Base-by-base conservation (phyloP, 2,113 vertebrate genomes). In the Aptenodytes forsteri region DNA sequence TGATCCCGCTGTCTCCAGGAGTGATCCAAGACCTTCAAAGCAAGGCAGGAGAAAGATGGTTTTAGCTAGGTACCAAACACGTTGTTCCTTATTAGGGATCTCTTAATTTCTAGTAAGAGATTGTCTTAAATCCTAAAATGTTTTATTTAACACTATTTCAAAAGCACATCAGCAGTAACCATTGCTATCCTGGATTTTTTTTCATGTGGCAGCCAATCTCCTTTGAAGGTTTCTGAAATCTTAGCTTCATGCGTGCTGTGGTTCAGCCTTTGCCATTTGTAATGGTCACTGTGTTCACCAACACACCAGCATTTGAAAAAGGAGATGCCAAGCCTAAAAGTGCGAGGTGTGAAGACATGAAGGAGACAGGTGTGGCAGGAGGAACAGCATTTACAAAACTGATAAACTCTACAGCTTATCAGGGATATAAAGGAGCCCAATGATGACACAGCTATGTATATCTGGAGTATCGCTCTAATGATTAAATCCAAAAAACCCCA, bases 301-400 rank as follows among this genome's bases (percentile, higher is more conserved):
- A 14, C 16, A 26, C 6, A 58, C 6, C 23, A 56, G 16, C 18
- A 8, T 25, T 25, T 36, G 46, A 46, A 42, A 34, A 64, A 40
- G 50, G 34, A 70, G 56, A 64, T 32, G 38, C 10, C 38, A 11
- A 26, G 19, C 27, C 61, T 25, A 4, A 5, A 87, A 56, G 40
- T 10, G 9, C 2, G 1, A 78, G 29, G 13, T 38, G 69, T 32
- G 3, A 84, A 44, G 55, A 2, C 0, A 0, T 10, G 38, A 22
- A 64, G 71, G 46, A 38, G 30, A 8, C 18, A 79, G 72, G 22
- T 12, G 69, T 50, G 78, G 82, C 85, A 90, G 46, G 46, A 85
- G 65, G 38, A 85, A 10, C 20, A 77, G 44, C 44, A 17, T 56
- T 34, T 36, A 21, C 40, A 46, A 46, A 20, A 30, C 46, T 17